Evolutionary conservation across 2,113 vertebrate species (phyloP), one percentile per base, ranked within the genome.

Genomic region (Herpailurus yagouaroundi): DNA sequence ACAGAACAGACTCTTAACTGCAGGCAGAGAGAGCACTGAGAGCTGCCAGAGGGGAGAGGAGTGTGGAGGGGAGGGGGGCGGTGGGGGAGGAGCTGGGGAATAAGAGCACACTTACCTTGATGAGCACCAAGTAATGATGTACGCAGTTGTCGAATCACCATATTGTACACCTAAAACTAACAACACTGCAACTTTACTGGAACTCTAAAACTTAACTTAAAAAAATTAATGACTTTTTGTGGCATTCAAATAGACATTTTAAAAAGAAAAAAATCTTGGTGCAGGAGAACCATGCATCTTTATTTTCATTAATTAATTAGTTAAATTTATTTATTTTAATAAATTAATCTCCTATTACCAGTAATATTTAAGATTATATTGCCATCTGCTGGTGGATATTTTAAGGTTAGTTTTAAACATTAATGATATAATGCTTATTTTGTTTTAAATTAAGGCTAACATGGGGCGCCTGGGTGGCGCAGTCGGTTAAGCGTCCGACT

Each of bases 311-410:
- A 19, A 79, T 79, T 79, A 33, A 14, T 33, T 11, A 48, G 15
- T 77, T 77, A 79, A 52, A 79, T 18, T 33, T 50, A 19, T 50
- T 50, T 52, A 50, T 33, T 33, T 33, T 79, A 79, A 21, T 11
- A 18, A 87, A 90, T 48, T 36, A 18, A 81, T 60, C 5, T 1
- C 3, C 9, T 88, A 15, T 84, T 50, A 85, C 76, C 10, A 55
- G 84, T 52, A 96, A 94, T 94, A 92, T 55, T 92, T 98, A 92
- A 92, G 95, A 84, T 88, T 97, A 63, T 94, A 80, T 88, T 97
- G 98, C 98, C 98, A 97, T 89, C 98, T 98, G 83, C 97, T 98
- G 98, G 97, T 77, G 41, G 25, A 66, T 31, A 60, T 74, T 89
- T 96, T 87, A 89, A 93, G 31, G 45, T 45, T 45, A 45, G 45